Evolutionary conservation across 2,113 vertebrate species (phyloP).

Genomic region (Lampris incognitus): DNA sequence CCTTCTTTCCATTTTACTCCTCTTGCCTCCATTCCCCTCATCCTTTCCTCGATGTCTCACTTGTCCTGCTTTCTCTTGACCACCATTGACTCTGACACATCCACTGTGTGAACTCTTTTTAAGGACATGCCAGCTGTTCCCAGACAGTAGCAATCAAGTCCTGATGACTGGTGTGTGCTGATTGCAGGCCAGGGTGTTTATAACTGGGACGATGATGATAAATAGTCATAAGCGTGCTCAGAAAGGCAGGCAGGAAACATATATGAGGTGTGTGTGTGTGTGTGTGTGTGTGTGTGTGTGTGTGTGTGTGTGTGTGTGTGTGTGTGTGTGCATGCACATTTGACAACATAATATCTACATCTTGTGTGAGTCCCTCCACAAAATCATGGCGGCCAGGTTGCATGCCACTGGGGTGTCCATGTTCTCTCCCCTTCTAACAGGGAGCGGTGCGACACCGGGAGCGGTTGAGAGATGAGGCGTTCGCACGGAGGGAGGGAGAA

Average conservation of each 20-base stretch:
- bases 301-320: not conserved
- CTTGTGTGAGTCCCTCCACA: not conserved
- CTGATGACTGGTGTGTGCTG: not conserved
- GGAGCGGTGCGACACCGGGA: slow-evolving; percentile 35
- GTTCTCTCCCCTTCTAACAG: slow-evolving; percentile 49
- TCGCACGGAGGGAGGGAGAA: slow-evolving; percentile 47
- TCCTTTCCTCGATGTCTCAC: not conserved
- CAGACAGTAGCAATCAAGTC: slow-evolving; percentile 11
- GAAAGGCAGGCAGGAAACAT: not conserved
- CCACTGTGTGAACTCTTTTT: not conserved
- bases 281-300: not conserved
- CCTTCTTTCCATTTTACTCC: not conserved
- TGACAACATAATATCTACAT: not conserved
- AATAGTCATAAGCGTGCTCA: not conserved
- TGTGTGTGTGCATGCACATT: not conserved
- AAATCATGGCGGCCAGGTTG: slow-evolving; percentile 52
- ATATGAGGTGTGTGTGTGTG: not conserved
- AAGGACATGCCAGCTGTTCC: not conserved
- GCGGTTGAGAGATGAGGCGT: slow-evolving; percentile 24
- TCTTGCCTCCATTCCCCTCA: slow-evolving; percentile 5
- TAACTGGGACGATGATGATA: not conserved
- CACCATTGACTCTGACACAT: not conserved
- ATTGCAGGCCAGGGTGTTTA: not conserved
- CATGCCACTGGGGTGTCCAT: slow-evolving; percentile 55
- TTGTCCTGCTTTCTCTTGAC: not conserved